Percentiles rank a stretch among this genome's conserved stretches.
Conservation (phyloP, 2,797 vertebrate species). For the Eulemur coronatus region DNA sequence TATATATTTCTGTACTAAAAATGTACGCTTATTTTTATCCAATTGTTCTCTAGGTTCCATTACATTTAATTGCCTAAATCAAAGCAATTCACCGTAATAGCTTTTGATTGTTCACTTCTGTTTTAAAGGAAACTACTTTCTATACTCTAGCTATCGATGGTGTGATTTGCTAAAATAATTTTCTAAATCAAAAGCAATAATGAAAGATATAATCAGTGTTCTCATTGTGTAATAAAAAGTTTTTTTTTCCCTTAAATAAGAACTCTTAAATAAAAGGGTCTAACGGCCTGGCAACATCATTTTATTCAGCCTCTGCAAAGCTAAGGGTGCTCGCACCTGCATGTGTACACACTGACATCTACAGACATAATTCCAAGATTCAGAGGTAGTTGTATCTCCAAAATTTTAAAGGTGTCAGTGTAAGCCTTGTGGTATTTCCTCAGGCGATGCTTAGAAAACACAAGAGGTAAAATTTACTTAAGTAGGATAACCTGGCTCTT, state of each 20-base stretch:
- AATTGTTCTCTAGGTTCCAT: background rate
- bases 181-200: conserved; percentile 41
- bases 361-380: background rate
- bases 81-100: background rate
- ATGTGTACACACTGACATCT: background rate
- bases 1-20: conserved; percentile 20
- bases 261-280: background rate
- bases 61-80: background rate
- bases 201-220: background rate
- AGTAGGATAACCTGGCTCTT: background rate
- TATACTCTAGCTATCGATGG: background rate
- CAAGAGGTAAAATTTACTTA: background rate
- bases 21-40: background rate
- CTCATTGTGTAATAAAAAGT: background rate
- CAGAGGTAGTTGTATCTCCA: background rate
- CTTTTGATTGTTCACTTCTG: background rate
- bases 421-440: background rate
- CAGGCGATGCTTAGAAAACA: background rate
- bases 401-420: background rate
- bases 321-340: background rate
- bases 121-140: conserved; percentile 28
- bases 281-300: background rate
- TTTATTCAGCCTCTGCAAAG: background rate
- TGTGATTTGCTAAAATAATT: conserved; percentile 9
- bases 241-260: background rate